Percentiles rank a stretch among this genome's conserved stretches.
Evolutionary conservation across 1,140 invertebrate genomes (phyloP).

Genomic region (Tetramorium alpestre): DNA sequence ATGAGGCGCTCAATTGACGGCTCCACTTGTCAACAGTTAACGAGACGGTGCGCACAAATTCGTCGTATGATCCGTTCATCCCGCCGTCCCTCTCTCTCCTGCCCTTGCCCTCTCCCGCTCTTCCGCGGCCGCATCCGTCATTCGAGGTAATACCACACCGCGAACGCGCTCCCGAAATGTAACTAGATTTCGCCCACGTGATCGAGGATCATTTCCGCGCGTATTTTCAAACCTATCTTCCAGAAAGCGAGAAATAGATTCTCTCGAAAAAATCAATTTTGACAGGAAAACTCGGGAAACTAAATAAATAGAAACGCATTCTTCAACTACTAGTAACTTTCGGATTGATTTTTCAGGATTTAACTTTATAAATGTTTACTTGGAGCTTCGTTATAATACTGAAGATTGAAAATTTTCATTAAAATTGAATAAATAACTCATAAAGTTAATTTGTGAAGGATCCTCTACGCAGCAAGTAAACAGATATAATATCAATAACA

Average conservation of each 20-base stretch:
- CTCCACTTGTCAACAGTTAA: constrained; percentile 69
- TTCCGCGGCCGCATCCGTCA: too few species aligned
- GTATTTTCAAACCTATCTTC: background rate
- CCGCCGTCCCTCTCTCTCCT: background rate
- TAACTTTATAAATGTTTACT: background rate
- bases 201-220: background rate
- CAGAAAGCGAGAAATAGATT: background rate
- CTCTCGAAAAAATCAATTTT: background rate
- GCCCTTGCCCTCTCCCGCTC: too few species aligned
- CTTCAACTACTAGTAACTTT: background rate
- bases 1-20: constrained; percentile 75
- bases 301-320: background rate
- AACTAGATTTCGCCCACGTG: background rate
- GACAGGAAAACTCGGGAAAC: background rate
- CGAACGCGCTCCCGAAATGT: background rate
- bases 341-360: background rate
- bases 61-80: constrained; percentile 48
- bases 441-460: background rate
- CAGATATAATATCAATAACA: background rate
- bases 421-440: background rate
- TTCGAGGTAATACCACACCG: background rate
- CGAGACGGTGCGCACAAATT: constrained; percentile 63
- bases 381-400: background rate
- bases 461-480: background rate
- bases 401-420: background rate